Evolutionary conservation across 2,888 invertebrate species (phyloP).

Genomic region (Philhelius pedissequus): DNA sequence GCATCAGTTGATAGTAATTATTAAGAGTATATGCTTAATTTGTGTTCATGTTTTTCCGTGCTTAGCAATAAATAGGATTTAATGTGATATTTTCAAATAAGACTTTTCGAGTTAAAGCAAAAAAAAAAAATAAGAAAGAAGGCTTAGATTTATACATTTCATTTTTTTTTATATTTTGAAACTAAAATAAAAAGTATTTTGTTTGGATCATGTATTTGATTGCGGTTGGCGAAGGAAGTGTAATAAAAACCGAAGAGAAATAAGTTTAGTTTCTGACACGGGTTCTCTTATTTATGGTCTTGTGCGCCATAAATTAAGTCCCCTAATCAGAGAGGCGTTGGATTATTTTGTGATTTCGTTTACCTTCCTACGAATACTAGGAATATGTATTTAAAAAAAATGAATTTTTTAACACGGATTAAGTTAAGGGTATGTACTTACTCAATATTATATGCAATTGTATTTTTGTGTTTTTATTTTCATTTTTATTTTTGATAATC

Average conservation of each 20-base stretch:
- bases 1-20: constrained; percentile 7
- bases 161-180: neutral
- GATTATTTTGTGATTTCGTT: neutral
- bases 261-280: constrained; percentile 45
- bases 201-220: neutral
- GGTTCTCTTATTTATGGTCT: constrained; percentile 46
- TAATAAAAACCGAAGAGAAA: constrained; percentile 18
- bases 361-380: neutral
- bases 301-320: constrained; percentile 45
- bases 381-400: too few species aligned
- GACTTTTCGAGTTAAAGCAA: neutral
- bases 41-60: neutral
- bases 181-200: neutral
- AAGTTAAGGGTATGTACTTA: too few species aligned
- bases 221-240: neutral
- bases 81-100: constrained; percentile 4
- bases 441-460: too few species aligned
- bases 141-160: neutral
- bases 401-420: too few species aligned
- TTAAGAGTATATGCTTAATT: neutral
- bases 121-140: neutral
- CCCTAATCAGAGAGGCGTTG: constrained; percentile 32
- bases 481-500: too few species aligned
- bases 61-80: constrained; percentile 6
- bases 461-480: too few species aligned